Percentiles rank a stretch among this genome's conserved stretches.
These are phyloP conservation scores for Paraplagusia blochii DNA, from an alignment of 2,113 vertebrate species.

Conservation along the genomic window DNA sequence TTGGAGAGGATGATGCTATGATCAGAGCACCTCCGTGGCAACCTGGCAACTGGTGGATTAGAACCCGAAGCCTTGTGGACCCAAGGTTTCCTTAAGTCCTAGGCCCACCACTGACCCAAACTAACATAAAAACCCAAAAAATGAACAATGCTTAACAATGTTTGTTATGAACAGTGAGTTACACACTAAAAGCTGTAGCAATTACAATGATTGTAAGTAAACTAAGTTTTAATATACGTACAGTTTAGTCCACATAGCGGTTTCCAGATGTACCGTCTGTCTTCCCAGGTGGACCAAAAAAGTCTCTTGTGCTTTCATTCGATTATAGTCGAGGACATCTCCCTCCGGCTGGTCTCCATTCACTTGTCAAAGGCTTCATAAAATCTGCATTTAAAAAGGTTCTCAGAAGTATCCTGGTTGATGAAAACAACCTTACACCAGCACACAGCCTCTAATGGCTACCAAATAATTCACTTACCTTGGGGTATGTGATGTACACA, in stretches of 20 bases:
- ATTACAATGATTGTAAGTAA: no score
- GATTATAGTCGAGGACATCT: constrained; percentile 55
- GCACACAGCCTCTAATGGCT: constrained; percentile 39
- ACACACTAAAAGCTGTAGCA: no score
- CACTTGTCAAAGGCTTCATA: constrained; percentile 50
- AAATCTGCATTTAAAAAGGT: constrained; percentile 73
- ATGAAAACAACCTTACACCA: constrained; percentile 36
- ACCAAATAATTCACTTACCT: constrained; percentile 61
- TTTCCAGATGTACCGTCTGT: constrained; percentile 43
- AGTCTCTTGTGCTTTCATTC: constrained; percentile 54
- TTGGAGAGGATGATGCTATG: no score
- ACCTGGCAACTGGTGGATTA: no score
- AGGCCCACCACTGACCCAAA: no score
- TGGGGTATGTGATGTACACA: constrained; percentile 12
- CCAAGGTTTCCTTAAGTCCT: no score
- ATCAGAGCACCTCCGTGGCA: no score
- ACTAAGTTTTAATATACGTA: neutral
- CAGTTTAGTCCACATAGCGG: constrained; percentile 2
- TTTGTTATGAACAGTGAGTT: no score
- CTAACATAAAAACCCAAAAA: constrained; percentile 4
- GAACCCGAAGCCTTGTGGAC: no score
- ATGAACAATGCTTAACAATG: no score
- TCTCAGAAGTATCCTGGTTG: constrained; percentile 33
- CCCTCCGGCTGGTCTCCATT: constrained; percentile 40
- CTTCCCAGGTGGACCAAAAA: constrained; percentile 46